Conservation (phyloP, 2,888 invertebrate species). For the Liopterus haemorrhoidalis region DNA sequence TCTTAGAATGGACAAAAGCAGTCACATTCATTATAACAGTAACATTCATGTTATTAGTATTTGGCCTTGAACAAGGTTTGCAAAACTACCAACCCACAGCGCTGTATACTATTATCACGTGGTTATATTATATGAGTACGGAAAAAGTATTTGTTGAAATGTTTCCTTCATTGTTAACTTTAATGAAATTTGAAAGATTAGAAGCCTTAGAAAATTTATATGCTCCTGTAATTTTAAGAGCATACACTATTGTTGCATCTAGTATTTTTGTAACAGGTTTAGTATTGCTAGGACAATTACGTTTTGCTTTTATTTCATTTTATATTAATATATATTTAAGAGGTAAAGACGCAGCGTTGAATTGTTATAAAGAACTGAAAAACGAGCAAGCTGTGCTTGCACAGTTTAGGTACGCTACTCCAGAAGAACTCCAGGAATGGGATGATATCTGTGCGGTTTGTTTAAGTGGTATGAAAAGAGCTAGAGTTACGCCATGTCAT, state of each 20-base stretch:
- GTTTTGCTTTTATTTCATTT: slow-evolving; percentile 53
- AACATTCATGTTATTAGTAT: slow-evolving; percentile 67
- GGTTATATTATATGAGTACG: slow-evolving; percentile 64
- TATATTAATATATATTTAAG: slow-evolving; percentile 64
- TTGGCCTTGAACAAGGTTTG: slow-evolving; percentile 68
- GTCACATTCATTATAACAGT: slow-evolving; percentile 73
- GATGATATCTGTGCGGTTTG: slow-evolving; percentile 79
- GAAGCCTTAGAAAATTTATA: slow-evolving; percentile 69
- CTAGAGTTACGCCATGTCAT: slow-evolving; percentile 71
- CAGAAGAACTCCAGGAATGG: slow-evolving; percentile 59
- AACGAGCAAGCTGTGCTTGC: slow-evolving; percentile 58
- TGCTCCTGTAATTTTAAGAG: slow-evolving; percentile 59
- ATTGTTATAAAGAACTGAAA: slow-evolving; percentile 51
- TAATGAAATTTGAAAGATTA: slow-evolving; percentile 55
- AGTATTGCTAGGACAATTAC: slow-evolving; percentile 53
- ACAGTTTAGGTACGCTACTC: slow-evolving; percentile 59
- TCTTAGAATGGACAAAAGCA: slow-evolving; percentile 76
- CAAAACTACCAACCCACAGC: slow-evolving; percentile 67
- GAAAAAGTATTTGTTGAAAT: slow-evolving; percentile 66
- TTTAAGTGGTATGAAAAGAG: slow-evolving; percentile 61
- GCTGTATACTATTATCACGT: slow-evolving; percentile 60
- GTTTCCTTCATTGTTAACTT: slow-evolving; percentile 54
- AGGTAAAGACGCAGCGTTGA: slow-evolving; percentile 56
- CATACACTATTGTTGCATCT: slow-evolving; percentile 55
- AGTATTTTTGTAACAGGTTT: slow-evolving; percentile 47